A percentile compares a stretch with the other conserved stretches of the same genome.
Evolutionary conservation across 2,797 vertebrate genomes (phyloP).

Genomic region (Lithobates sylvaticus): DNA sequence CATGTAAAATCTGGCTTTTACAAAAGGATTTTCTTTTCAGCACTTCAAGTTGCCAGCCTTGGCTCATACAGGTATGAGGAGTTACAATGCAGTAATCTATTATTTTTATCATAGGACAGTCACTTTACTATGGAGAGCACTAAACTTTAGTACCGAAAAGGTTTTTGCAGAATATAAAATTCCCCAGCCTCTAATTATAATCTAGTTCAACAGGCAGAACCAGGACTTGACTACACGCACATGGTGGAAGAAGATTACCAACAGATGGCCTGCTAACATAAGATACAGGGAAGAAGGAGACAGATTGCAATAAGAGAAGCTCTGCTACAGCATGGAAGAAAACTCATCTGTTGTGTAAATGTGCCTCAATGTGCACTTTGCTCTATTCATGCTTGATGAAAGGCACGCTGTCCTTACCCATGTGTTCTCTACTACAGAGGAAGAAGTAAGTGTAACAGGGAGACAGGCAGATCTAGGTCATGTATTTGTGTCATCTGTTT

Average conservation of each 20-base stretch:
- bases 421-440: neutral
- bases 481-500: constrained; percentile 12
- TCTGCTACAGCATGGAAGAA: constrained; percentile 64
- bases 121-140: neutral
- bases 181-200: constrained; percentile 53
- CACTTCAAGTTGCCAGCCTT: neutral
- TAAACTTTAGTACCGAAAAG: neutral
- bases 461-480: constrained; percentile 25
- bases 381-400: constrained; percentile 28
- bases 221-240: constrained; percentile 25
- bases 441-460: neutral
- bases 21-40: too few relatives aligned
- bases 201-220: constrained; percentile 47
- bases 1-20: too few relatives aligned
- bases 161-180: neutral
- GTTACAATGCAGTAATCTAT: neutral
- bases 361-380: constrained; percentile 24
- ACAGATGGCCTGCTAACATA: constrained; percentile 48
- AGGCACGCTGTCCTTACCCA: neutral
- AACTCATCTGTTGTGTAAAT: constrained; percentile 38
- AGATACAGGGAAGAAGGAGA: constrained; percentile 44
- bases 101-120: too few relatives aligned
- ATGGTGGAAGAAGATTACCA: constrained; percentile 47
- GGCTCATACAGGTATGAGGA: neutral
- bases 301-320: constrained; percentile 44